Conservation (phyloP, 2,113 vertebrate genomes). For the Aleadryas rufinucha region DNA sequence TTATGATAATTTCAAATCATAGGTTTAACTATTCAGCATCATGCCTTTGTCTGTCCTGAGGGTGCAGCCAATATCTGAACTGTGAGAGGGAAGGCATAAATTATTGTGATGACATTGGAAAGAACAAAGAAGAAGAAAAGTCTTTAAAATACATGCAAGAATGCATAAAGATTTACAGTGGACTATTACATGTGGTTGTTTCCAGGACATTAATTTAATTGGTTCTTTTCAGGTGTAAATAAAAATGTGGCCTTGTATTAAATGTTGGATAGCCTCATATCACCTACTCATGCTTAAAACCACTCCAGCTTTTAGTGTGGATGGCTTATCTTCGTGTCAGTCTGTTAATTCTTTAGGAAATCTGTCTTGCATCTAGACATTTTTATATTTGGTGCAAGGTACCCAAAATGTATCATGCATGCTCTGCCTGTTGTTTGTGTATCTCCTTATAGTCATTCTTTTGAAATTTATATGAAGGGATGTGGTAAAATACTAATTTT, state of each 20-base stretch:
- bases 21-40: neutral
- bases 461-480: neutral
- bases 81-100: neutral
- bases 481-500: neutral
- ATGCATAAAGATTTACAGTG: neutral
- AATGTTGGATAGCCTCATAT: neutral
- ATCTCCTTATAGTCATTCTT: neutral
- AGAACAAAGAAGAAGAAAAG: neutral
- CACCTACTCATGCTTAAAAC: neutral
- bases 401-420: neutral
- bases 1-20: neutral
- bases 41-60: neutral
- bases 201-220: conserved; percentile 10
- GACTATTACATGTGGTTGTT: neutral
- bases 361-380: neutral
- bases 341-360: neutral
- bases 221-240: neutral
- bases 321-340: neutral
- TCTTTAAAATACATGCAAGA: neutral
- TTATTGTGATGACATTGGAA: neutral
- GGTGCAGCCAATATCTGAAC: neutral
- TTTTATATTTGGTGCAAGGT: neutral
- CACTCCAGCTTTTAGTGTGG: neutral
- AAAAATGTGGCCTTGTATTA: neutral
- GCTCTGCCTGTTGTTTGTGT: neutral